Evolutionary conservation across 2,113 vertebrate genomes (phyloP).

Genomic region (Platysternon megacephalum): DNA sequence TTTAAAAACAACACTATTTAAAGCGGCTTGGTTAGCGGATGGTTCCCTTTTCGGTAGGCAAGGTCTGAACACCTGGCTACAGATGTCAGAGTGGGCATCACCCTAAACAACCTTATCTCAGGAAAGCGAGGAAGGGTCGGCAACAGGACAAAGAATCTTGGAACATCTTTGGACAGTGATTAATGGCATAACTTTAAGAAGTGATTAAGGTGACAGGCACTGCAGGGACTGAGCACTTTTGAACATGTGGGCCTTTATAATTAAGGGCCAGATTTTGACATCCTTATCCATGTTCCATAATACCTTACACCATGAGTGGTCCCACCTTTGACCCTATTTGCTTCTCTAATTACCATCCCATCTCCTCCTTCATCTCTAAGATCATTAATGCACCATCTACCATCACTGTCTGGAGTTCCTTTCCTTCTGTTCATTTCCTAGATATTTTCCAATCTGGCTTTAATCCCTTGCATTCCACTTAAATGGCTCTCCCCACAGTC

Average conservation of each 20-base stretch:
- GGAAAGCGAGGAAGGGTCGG: neutral
- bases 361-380: neutral
- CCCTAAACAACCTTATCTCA: neutral
- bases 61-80: neutral
- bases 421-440: neutral
- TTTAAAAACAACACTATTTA: neutral
- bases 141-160: neutral
- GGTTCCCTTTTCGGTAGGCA: neutral
- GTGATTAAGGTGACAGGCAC: neutral
- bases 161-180: neutral
- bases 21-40: neutral
- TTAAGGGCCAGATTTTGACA: neutral
- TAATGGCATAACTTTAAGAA: neutral
- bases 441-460: accelerated
- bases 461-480: neutral
- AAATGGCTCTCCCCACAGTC: neutral
- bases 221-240: neutral
- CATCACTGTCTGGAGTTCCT: neutral
- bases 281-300: neutral
- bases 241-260: neutral
- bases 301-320: neutral
- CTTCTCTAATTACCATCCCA: neutral
- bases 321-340: neutral
- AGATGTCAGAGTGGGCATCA: neutral
- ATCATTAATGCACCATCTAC: accelerated